Evolutionary conservation across 2,888 invertebrate genomes (phyloP), one percentile per base, ranked within the genome.

Genomic region (Tenthredo notha): DNA sequence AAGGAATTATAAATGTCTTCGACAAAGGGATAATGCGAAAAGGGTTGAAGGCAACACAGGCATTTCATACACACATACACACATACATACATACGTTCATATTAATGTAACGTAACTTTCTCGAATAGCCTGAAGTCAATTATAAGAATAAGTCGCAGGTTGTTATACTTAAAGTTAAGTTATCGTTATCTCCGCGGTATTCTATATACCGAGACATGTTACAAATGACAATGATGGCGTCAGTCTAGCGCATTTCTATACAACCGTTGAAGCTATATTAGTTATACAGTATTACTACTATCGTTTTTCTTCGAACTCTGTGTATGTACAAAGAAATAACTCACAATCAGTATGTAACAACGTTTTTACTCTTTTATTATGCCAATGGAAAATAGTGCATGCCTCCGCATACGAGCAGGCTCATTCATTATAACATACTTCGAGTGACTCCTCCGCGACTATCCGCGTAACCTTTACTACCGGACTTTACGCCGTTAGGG

Each of bases 361-460:
- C 50, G 40, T 25, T 54, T 33, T 47, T 37, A 15, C n/a, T 29
- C 50, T 77, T 50, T 54, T 18, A 2, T 37, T 15, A 12, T 15
- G 40, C 47, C 10, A 18, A 40, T 47, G 15, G 15, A 40, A 85
- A 77, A 33, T 82, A 82, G 84, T 86, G 83, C 86, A 85, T 89
- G 89, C 85, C 86, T 85, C 87, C 74, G 87, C 89, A 89, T 89
- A 88, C 88, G 86, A 85, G 85, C 85, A 87, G 88, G 88, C 89
- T 88, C 89, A 91, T 91, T 91, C 90, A 91, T 91, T 91, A 33
- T 21, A 65, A 25, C 25, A 67, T 61, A 91, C 88, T 90, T 90
- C 88, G 89, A 89, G 90, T 88, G 84, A 85, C 72, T 58, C 74
- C 85, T n/a, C 37, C 21, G 61, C 25, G 33, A 67, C 67, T 33